Percentiles rank a stretch among this genome's conserved stretches.
Evolutionary conservation across 2,113 vertebrate species (phyloP).

Genomic region (Eubucco bourcierii): DNA sequence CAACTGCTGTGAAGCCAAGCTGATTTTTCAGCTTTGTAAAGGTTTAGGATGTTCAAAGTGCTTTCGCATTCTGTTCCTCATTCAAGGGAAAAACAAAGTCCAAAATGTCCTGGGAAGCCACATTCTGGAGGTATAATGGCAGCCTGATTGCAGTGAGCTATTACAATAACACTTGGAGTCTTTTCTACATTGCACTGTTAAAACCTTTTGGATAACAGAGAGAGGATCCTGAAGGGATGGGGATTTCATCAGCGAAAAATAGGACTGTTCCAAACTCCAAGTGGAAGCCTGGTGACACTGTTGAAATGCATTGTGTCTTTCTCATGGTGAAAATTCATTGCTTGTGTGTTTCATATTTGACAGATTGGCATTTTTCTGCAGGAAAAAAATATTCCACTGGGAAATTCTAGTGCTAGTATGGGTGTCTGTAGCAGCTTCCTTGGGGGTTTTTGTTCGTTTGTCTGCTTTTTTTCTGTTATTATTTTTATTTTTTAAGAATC

Average conservation of each 20-base stretch:
- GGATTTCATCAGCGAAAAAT: conserved; percentile 3
- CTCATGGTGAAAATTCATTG: conserved; percentile 1
- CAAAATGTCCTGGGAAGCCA: not conserved
- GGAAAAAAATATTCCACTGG: conserved; percentile 9
- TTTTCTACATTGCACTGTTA: not conserved
- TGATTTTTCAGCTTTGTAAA: not conserved
- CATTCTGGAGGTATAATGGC: not conserved
- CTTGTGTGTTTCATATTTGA: conserved; percentile 34
- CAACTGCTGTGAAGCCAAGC: not conserved
- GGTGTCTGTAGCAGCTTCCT: not conserved
- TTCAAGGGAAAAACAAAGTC: not conserved
- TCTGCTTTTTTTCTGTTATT: not conserved
- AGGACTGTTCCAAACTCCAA: not conserved
- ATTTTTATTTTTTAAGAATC: conserved; percentile 20
- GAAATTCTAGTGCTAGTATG: conserved; percentile 11
- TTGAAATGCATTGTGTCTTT: conserved; percentile 8
- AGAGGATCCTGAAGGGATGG: not conserved
- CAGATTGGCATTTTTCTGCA: conserved; percentile 27
- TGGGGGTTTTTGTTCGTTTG: not conserved
- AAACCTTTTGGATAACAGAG: not conserved
- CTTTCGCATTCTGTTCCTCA: not conserved
- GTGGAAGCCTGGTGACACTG: not conserved
- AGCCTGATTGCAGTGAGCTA: not conserved
- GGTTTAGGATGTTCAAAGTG: not conserved
- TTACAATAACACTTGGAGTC: not conserved